Conservation (phyloP, 2,888 invertebrate genomes). For the Glaucopsyche alexis region DNA sequence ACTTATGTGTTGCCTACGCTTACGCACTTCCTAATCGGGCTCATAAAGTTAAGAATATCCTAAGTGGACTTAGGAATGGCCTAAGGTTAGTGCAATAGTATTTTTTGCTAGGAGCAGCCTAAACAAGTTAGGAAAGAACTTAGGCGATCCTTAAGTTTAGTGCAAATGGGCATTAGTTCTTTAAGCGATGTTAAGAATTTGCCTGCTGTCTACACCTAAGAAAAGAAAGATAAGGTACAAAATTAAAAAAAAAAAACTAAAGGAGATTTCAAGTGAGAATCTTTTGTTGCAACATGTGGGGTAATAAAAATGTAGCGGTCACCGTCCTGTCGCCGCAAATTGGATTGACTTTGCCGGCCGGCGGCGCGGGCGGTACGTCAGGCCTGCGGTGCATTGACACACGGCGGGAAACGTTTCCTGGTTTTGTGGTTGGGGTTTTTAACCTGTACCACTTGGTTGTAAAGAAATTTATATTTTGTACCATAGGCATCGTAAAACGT, state of each 20-base stretch:
- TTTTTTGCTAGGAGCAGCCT: too few species aligned
- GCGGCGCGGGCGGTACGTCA: conserved; percentile 36
- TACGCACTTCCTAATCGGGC: too few species aligned
- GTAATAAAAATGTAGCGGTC: conserved; percentile 37
- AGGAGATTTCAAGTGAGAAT: neutral
- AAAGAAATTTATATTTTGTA: neutral
- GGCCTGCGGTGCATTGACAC: conserved; percentile 35
- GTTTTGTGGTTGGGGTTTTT: neutral
- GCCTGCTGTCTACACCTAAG: neutral
- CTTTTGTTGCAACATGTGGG: conserved; percentile 28
- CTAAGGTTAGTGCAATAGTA: too few species aligned
- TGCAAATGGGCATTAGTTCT: too few species aligned
- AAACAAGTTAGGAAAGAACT: too few species aligned
- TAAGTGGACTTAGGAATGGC: too few species aligned
- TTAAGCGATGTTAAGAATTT: too few species aligned
- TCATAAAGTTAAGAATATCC: too few species aligned
- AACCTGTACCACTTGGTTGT: neutral
- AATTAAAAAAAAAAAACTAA: neutral
- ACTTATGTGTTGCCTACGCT: too few species aligned
- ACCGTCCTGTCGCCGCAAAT: conserved; percentile 39
- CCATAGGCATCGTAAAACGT: too few species aligned
- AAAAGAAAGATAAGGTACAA: neutral
- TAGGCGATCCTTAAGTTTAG: too few species aligned
- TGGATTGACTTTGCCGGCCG: conserved; percentile 39
- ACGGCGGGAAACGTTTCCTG: conserved; percentile 34